Evolutionary conservation across 2,797 vertebrate genomes (phyloP).

Genomic region (Urosaurus nigricauda): DNA sequence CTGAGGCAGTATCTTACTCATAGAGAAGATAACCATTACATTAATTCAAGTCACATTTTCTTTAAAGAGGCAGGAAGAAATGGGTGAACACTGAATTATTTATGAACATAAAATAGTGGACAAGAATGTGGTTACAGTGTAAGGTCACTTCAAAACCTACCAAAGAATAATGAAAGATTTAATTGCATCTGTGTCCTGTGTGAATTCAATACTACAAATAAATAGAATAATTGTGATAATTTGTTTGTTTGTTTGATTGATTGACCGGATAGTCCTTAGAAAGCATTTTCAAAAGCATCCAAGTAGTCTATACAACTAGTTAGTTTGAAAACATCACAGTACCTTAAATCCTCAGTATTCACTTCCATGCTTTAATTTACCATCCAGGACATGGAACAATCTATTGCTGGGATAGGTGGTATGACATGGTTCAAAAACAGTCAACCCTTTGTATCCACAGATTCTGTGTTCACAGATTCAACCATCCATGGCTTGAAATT

Average conservation of each 20-base stretch:
- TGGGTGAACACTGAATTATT: conserved; percentile 28
- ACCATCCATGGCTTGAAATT: no score
- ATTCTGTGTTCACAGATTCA: no score
- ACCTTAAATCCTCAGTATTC: neutral
- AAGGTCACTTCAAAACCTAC: neutral
- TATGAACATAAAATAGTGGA: conserved; percentile 6
- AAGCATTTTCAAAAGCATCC: neutral
- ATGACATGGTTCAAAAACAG: no score
- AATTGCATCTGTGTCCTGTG: neutral
- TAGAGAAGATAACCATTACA: conserved; percentile 32
- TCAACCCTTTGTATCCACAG: no score
- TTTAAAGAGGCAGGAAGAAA: conserved; percentile 33
- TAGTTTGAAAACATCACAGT: neutral
- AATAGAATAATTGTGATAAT: neutral
- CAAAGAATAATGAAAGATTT: neutral
- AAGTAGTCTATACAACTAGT: neutral
- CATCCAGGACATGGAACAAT: neutral
- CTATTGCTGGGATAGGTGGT: neutral
- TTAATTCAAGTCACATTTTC: conserved; percentile 38
- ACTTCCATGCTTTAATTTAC: neutral
- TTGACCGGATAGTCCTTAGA: neutral
- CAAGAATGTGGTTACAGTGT: neutral
- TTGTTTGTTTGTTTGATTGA: no score
- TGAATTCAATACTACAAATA: neutral
- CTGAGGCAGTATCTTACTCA: conserved; percentile 45